A percentile compares a stretch with the other conserved stretches of the same genome.
Evolutionary conservation across 2,888 invertebrate genomes (phyloP).

Genomic region (Anthophora plumipes): DNA sequence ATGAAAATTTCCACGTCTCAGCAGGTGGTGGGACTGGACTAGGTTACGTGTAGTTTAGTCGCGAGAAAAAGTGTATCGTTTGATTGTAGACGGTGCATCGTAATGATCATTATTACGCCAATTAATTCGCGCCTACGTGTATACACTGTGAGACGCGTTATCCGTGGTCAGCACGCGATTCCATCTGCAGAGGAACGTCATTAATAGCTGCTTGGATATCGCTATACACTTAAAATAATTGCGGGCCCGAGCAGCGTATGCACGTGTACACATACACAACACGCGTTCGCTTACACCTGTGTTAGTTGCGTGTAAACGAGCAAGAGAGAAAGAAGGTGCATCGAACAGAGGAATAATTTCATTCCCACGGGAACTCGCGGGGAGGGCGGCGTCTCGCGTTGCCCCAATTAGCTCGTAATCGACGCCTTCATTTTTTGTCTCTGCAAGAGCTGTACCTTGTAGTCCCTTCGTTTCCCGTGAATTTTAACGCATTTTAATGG

Average conservation of each 20-base stretch:
- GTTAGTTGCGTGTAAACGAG: constrained; percentile 3
- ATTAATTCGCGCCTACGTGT: constrained; percentile 73
- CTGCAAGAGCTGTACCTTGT: background rate
- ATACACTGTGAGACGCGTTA: constrained; percentile 56
- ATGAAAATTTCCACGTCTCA: constrained; percentile 60
- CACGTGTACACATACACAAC: constrained; percentile 18
- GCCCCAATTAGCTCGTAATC: constrained; percentile 66
- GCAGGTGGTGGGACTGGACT: constrained; percentile 54
- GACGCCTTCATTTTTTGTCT: constrained; percentile 52
- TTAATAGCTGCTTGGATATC: constrained; percentile 74
- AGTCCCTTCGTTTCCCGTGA: constrained; percentile 29
- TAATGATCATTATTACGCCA: constrained; percentile 70
- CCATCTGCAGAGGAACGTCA: constrained; percentile 70
- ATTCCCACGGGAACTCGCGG: constrained; percentile 70
- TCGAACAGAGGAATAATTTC: constrained; percentile 61
- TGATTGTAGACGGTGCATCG: constrained; percentile 49
- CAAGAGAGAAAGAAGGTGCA: constrained; percentile 25
- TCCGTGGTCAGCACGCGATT: constrained; percentile 73
- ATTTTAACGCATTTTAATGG: constrained; percentile 40
- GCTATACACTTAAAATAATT: constrained; percentile 74
- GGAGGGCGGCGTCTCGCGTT: constrained; percentile 46
- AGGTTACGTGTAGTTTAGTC: background rate
- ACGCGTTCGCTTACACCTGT: constrained; percentile 18
- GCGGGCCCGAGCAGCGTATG: constrained; percentile 48
- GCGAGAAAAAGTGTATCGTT: constrained; percentile 63